These are phyloP conservation scores for Parasteatoda tepidariorum DNA, from an alignment of 1,140 invertebrate species.

Conservation along the genomic window DNA sequence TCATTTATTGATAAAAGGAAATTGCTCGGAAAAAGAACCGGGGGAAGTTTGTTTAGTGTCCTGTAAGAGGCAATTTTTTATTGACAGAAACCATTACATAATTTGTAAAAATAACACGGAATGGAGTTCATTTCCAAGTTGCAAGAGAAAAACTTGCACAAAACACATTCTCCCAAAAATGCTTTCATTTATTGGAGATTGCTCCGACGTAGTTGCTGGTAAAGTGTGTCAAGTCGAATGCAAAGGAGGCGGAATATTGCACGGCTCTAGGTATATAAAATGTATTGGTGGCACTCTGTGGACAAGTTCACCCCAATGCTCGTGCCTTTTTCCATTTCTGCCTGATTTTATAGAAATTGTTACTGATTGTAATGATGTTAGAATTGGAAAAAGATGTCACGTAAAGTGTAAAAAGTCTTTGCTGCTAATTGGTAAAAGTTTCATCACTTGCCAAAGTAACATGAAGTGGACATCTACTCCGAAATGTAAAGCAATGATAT, in stretches of 20 bases:
- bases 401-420: background rate
- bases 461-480: background rate
- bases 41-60: background rate
- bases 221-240: background rate
- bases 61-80: background rate
- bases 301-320: background rate
- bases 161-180: background rate
- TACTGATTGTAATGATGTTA: background rate
- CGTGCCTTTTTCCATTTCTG: background rate
- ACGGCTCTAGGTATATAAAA: background rate
- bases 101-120: background rate
- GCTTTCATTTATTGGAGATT: background rate
- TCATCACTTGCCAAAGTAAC: background rate
- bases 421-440: background rate
- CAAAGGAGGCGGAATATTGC: background rate
- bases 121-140: conserved; percentile 5
- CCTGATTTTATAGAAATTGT: no score
- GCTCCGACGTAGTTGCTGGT: background rate
- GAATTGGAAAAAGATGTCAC: background rate
- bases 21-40: background rate
- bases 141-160: background rate
- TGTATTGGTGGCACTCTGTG: background rate
- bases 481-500: background rate
- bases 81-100: background rate
- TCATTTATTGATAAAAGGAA: background rate